Evolutionary conservation across 2,888 invertebrate species (phyloP), one percentile per base, ranked within the genome.

Genomic region (Operophtera brumata): DNA sequence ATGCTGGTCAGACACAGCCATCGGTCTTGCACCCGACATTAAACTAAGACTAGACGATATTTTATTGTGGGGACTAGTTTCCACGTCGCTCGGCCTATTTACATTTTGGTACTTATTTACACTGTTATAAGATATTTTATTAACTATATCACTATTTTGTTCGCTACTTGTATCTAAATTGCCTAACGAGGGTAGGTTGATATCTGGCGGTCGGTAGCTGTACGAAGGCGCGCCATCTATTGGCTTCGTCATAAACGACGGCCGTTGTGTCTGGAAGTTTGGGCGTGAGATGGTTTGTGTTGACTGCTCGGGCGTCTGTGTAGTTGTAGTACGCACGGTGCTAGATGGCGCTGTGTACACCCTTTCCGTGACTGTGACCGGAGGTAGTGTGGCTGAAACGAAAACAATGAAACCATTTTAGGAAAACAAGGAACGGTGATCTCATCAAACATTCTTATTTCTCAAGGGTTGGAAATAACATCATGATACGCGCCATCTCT

Each of bases 41-140:
- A 88, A 71, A 77, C 85, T 90, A 89, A 85, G 91, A 91, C 91
- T 91, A 91, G 91, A 91, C 75, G 91, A 90, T 80, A 90, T 87
- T 84, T 91, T 90, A 80, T 91, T 91, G 74, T 89, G 84, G 74
- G 87, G 91, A 91, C 91, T 91, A 88, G 91, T 77, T 84, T 89
- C 90, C 82, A 81, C 78, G 72, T 82, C 85, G 71, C 75, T 84
- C 75, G 89, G 89, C 78, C 84, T 88, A 88, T 89, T 84, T 87
- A 87, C 84, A 88, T 86, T 89, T 88, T 90, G 90, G 84, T 89
- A 88, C 80, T 87, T 90, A 90, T 90, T 88, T 86, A 90, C 86
- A 90, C 79, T 88, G 87, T 80, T 88, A 88, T 88, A 89, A 68
- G 84, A 77, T 85, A 88, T 80, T 89, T 89, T 90, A 89, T 88